Base-by-base conservation (phyloP, 2,888 invertebrate species). In the Conchocele bisecta region DNA sequence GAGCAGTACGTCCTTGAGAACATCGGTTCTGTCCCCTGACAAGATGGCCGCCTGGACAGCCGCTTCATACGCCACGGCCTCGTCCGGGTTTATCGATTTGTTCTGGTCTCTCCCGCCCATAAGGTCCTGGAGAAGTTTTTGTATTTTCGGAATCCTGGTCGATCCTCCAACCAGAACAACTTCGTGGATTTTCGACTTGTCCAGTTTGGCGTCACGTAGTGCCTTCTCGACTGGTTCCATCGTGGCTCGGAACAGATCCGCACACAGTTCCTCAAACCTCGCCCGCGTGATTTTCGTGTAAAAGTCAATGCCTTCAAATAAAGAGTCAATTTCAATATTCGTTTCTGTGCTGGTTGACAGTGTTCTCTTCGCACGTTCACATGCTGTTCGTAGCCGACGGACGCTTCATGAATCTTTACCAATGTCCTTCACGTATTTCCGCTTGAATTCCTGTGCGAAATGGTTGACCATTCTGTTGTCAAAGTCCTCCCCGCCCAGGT, bases 1-100 rank as follows among this genome's bases (percentile, higher is more conserved):
- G 20, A 97, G 92, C 5, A 97, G 92, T 0, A 97, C 94, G 83
- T 97, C 97, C 92, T 98, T 97, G 0, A 98, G 95, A 31, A 89
- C 88, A 67, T 92, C 91, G 26, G 92, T 82, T 75, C 92, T 92
- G 87, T 93, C 90, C 93, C 93, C 97, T 90, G 95, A 95, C 87
- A 98, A 93, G 88, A 98, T 81, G 31, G 89, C 88, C 9, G 88
- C 89, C 72, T 88, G 88, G 13, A 90, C 88, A 37, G 88, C 84
- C 11, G 85, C 84, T 24, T 84, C 83, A 44, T 85, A 98, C 4
- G 98, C 98, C 11, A 98, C 98, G 85, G 98, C 98, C 92, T 98
- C 98, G 92, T 98, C 98, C 15, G 98, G 98, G 91, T 98, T 98
- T 93, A 98, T 87, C 20, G 85, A 85, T 58, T 85, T 84, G 69